phyloP scores from a whole-genome alignment of 2,888 invertebrate species.

The Drosophila macrothrix region DNA sequence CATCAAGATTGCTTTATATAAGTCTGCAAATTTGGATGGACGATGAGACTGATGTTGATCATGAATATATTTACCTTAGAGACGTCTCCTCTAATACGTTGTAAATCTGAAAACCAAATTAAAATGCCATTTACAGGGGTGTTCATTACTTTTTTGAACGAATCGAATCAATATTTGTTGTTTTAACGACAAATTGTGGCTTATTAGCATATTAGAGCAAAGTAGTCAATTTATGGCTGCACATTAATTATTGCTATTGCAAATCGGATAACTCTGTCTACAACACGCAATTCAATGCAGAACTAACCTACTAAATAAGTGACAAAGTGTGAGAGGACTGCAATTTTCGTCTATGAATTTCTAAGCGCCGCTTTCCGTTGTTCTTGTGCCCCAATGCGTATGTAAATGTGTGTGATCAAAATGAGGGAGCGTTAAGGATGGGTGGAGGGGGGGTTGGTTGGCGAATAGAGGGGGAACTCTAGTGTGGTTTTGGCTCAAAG shows the following conservation, averaged over 20 bases:
- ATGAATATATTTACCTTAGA: background rate
- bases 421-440: background rate
- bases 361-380: conserved; percentile 52
- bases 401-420: conserved; percentile 15
- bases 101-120: background rate
- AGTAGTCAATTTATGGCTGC: background rate
- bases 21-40: background rate
- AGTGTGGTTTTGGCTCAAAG: conserved; percentile 48
- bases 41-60: background rate
- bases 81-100: background rate
- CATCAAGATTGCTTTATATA: background rate
- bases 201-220: conserved; percentile 2
- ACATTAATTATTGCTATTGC: conserved; percentile 7
- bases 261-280: conserved; percentile 3
- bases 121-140: background rate
- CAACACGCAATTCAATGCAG: conserved; percentile 16
- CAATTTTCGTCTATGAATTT: conserved; percentile 69
- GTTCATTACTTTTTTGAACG: background rate
- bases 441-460: background rate
- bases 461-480: background rate
- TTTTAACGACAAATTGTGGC: background rate
- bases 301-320: conserved; percentile 34
- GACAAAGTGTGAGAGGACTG: conserved; percentile 57
- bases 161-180: background rate
- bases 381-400: background rate